Percentiles rank a stretch among this genome's conserved stretches.
These are phyloP conservation scores for Pachyuromys duprasi DNA, from an alignment of 2,797 vertebrate genomes.

Conservation along the genomic window DNA sequence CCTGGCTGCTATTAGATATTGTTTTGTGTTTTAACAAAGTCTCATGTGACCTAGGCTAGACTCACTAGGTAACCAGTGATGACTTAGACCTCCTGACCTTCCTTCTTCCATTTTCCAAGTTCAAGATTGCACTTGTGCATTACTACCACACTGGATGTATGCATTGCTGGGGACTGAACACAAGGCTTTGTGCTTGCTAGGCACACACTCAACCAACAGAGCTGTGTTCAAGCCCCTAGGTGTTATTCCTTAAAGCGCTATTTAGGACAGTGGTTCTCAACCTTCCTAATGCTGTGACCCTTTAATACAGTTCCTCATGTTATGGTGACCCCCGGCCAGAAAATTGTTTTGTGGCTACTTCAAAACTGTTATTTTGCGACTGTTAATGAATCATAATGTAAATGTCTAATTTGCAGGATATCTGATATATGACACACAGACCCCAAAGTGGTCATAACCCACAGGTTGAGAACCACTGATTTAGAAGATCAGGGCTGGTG, in stretches of 20 bases:
- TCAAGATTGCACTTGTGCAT: neutral
- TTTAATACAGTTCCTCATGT: neutral
- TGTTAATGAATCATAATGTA: neutral
- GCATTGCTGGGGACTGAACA: neutral
- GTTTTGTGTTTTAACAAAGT: neutral
- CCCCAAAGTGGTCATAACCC: neutral
- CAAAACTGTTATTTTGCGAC: neutral
- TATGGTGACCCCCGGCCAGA: neutral
- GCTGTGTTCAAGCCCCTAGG: neutral
- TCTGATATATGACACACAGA: neutral
- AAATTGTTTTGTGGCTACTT: neutral
- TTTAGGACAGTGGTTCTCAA: neutral
- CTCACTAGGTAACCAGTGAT: neutral
- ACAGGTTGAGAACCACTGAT: neutral
- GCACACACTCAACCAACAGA: neutral
- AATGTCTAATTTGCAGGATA: neutral
- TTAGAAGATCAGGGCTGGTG: constrained; percentile 14
- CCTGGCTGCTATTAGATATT: neutral
- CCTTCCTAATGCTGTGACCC: neutral
- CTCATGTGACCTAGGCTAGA: neutral
- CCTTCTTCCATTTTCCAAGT: neutral
- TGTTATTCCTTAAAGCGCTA: constrained; percentile 41
- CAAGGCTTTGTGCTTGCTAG: neutral
- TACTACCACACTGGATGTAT: neutral
- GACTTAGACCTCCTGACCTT: neutral